These are phyloP conservation scores for Mastigias papua DNA, from an alignment of 30 jellyfish, hydroid and myxozoan genomes.

Conservation along the genomic window DNA sequence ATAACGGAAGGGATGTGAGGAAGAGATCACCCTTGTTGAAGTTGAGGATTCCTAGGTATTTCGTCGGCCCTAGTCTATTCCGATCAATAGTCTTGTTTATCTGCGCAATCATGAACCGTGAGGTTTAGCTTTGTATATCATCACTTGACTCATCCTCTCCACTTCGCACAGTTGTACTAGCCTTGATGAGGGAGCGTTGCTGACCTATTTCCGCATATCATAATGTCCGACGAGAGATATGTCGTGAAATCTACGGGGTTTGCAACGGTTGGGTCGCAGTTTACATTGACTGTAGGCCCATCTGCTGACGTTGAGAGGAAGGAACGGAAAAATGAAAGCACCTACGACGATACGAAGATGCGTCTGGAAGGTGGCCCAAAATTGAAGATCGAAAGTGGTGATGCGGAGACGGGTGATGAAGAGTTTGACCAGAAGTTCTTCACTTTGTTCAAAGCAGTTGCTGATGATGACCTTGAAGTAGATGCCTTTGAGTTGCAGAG, in stretches of 20 bases:
- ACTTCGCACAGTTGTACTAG: not conserved
- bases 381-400: not conserved
- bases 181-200: not conserved
- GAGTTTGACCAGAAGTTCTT: constrained; percentile 57
- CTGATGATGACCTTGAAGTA: constrained; percentile 63
- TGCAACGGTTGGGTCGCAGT: constrained; percentile 38
- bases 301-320: not conserved
- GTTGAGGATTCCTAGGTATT: too few relatives aligned
- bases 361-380: not conserved
- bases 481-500: constrained; percentile 71
- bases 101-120: too few relatives aligned
- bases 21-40: too few relatives aligned
- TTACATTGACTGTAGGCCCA: constrained; percentile 55
- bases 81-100: too few relatives aligned
- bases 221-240: constrained; percentile 22
- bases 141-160: not conserved
- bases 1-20: too few relatives aligned
- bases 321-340: not conserved
- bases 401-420: not conserved
- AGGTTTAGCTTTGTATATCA: too few relatives aligned
- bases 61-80: too few relatives aligned
- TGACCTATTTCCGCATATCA: constrained; percentile 49
- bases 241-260: constrained; percentile 40
- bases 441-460: constrained; percentile 45
- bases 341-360: not conserved